phyloP scores from a whole-genome alignment of 2,888 invertebrate genomes.

The Tuta absoluta region DNA sequence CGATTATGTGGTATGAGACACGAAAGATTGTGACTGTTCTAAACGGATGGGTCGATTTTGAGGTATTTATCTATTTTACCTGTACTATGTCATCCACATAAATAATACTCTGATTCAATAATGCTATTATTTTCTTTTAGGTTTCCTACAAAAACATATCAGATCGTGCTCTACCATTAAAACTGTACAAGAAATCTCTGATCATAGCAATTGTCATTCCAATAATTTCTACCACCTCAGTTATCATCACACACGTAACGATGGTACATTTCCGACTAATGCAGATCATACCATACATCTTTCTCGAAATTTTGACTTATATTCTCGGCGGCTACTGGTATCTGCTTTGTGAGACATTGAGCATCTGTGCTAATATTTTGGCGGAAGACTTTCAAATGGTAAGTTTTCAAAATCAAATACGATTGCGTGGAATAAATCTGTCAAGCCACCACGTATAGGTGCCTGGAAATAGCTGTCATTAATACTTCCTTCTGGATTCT shows the following conservation, averaged over 20 bases:
- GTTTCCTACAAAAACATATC: conserved; percentile 83
- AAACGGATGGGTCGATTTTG: conserved; percentile 85
- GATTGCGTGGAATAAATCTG: too few species aligned
- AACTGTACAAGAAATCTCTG: conserved; percentile 81
- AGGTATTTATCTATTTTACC: conserved; percentile 75
- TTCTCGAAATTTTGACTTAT: conserved; percentile 85
- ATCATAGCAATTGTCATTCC: conserved; percentile 82
- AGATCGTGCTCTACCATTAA: conserved; percentile 78
- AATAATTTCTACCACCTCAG: conserved; percentile 82
- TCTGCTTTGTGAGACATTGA: conserved; percentile 84
- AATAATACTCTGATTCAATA: background rate
- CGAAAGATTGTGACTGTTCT: conserved; percentile 82
- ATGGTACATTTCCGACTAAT: conserved; percentile 85
- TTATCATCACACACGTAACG: conserved; percentile 85
- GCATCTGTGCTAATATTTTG: conserved; percentile 83
- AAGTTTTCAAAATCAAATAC: background rate
- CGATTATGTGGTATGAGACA: conserved; percentile 85
- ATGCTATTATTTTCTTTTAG: conserved; percentile 51
- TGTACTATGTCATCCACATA: background rate
- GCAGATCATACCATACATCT: conserved; percentile 86
- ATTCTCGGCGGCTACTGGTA: conserved; percentile 88
- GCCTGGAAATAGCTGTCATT: too few species aligned
- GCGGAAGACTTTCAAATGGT: conserved; percentile 86
- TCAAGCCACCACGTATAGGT: too few species aligned
- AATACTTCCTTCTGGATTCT: too few species aligned